These are phyloP conservation scores for Thereva unica DNA, from an alignment of 2,888 invertebrate genomes.

Conservation along the genomic window DNA sequence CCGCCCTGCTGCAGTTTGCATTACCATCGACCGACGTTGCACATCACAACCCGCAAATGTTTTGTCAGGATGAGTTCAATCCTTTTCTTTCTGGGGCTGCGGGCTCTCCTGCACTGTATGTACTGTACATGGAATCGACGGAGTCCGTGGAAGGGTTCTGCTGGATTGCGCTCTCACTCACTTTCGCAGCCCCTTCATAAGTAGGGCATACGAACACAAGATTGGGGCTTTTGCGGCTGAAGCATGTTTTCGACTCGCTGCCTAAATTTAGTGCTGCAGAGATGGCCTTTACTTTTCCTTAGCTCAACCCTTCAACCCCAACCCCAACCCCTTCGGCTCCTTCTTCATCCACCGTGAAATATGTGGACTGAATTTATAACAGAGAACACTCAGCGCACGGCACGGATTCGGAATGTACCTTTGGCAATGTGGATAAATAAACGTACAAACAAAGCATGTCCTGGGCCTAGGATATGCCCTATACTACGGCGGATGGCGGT, in stretches of 20 bases:
- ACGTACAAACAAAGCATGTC: no score
- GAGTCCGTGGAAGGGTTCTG: not conserved
- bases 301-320: not conserved
- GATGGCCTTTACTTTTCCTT: conserved; percentile 7
- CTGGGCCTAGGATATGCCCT: no score
- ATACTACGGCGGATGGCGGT: no score
- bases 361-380: conserved; percentile 23
- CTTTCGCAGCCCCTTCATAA: conserved; percentile 2
- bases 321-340: no score
- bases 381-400: no score
- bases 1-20: conserved; percentile 8
- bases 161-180: conserved; percentile 8
- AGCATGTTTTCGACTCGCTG: conserved; percentile 26
- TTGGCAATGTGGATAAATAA: no score
- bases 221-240: conserved; percentile 1
- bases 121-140: not conserved
- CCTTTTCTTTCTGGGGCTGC: not conserved
- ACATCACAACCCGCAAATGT: not conserved
- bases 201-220: conserved; percentile 20
- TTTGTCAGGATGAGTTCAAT: conserved; percentile 27
- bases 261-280: conserved; percentile 31
- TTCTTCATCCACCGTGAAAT: not conserved
- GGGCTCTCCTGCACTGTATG: not conserved
- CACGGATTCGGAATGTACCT: no score
- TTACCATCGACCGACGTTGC: conserved; percentile 1